These are phyloP conservation scores for Polypedilum pembai DNA, from an alignment of 1,140 invertebrate species.

Conservation along the genomic window DNA sequence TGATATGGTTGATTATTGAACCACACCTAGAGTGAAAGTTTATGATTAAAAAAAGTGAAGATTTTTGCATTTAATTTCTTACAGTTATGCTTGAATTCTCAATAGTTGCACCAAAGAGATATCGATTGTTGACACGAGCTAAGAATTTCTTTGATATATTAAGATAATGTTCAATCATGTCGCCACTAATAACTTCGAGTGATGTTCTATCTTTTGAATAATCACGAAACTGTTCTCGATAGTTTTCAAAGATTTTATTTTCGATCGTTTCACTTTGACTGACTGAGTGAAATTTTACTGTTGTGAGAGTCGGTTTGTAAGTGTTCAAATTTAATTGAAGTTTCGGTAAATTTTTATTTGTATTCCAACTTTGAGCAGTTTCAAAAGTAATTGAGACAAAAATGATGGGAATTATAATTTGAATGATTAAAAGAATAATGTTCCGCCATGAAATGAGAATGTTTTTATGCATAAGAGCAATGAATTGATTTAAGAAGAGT, in stretches of 20 bases:
- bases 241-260: not conserved
- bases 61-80: not conserved
- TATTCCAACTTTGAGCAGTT: slow-evolving; percentile 45
- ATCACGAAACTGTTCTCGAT: not conserved
- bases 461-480: slow-evolving; percentile 53
- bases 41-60: not conserved
- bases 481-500: slow-evolving; percentile 46
- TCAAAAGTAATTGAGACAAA: slow-evolving; percentile 50
- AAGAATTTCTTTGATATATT: slow-evolving; percentile 38
- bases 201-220: not conserved
- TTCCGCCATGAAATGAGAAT: slow-evolving; percentile 46
- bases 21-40: slow-evolving; percentile 39
- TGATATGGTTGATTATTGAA: slow-evolving; percentile 59
- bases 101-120: slow-evolving; percentile 46
- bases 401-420: slow-evolving; percentile 48
- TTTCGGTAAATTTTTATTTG: slow-evolving; percentile 44
- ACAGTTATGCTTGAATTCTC: slow-evolving; percentile 37
- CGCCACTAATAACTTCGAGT: slow-evolving; percentile 39
- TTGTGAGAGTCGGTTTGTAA: slow-evolving; percentile 31
- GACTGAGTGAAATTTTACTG: not conserved
- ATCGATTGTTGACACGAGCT: slow-evolving; percentile 42
- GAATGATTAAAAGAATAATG: slow-evolving; percentile 47
- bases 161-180: slow-evolving; percentile 43
- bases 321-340: slow-evolving; percentile 39
- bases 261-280: not conserved